Conservation (phyloP, 2,797 vertebrate species). For the Scleropages formosus region DNA sequence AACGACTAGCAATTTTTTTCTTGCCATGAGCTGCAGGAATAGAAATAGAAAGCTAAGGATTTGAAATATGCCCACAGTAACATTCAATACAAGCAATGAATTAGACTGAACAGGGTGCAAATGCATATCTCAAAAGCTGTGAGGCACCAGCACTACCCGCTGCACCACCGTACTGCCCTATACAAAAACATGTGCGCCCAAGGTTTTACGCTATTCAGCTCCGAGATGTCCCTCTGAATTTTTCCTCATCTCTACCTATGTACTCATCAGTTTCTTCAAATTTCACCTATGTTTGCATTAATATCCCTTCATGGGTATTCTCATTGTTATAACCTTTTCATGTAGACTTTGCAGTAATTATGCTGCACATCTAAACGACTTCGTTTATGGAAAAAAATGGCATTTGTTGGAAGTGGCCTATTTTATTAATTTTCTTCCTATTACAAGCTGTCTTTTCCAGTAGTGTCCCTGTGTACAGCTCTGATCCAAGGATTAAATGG, state of each 20-base stretch:
- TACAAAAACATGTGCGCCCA: no score
- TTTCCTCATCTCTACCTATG: no score
- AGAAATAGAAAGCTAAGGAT: slow-evolving; percentile 1
- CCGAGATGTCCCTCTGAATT: no score
- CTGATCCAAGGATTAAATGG: slow-evolving; percentile 19
- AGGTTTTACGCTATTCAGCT: no score
- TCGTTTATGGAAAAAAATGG: neutral
- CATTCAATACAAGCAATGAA: neutral
- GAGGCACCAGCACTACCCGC: neutral
- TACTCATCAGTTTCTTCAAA: neutral
- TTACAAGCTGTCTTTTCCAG: neutral
- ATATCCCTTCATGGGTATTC: neutral
- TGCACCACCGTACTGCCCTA: neutral
- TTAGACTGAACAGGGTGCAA: neutral
- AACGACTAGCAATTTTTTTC: neutral
- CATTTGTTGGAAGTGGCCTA: neutral
- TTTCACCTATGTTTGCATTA: neutral
- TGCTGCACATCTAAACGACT: neutral
- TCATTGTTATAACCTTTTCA: neutral
- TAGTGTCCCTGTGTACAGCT: slow-evolving; percentile 2
- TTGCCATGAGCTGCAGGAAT: neutral
- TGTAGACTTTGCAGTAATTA: neutral
- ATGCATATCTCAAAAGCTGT: neutral
- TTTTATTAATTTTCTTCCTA: neutral
- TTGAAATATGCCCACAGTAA: neutral